Conservation (phyloP, 2,888 invertebrate genomes). For the Agrilus cyanescens region DNA sequence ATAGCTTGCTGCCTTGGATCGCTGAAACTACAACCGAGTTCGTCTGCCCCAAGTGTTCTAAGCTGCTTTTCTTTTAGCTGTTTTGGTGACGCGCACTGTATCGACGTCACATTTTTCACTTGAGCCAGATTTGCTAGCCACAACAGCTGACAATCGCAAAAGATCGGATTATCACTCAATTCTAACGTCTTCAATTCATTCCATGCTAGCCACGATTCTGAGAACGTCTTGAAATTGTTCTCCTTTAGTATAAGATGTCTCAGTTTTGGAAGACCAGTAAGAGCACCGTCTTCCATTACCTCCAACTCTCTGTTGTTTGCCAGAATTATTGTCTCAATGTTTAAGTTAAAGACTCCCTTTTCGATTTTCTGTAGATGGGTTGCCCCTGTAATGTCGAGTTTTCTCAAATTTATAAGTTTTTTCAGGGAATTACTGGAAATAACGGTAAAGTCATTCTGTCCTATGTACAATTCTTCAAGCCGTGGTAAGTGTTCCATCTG, state of each 20-base stretch:
- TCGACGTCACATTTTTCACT: slow-evolving; percentile 51
- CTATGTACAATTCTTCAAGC: slow-evolving; percentile 68
- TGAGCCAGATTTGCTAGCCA: slow-evolving; percentile 67
- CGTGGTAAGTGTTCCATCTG: slow-evolving; percentile 59
- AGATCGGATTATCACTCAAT: slow-evolving; percentile 69
- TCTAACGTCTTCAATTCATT: slow-evolving; percentile 64
- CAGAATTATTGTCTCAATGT: slow-evolving; percentile 63
- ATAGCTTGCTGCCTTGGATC: slow-evolving; percentile 71
- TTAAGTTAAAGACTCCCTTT: slow-evolving; percentile 65
- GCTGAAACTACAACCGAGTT: slow-evolving; percentile 70
- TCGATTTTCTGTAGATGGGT: slow-evolving; percentile 59
- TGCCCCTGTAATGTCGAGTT: slow-evolving; percentile 68
- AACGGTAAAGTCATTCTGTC: slow-evolving; percentile 67
- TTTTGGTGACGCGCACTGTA: slow-evolving; percentile 63
- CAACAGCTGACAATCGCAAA: slow-evolving; percentile 67
- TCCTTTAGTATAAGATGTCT: slow-evolving; percentile 65
- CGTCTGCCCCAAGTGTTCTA: slow-evolving; percentile 57
- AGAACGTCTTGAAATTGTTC: slow-evolving; percentile 61
- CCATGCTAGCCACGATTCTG: slow-evolving; percentile 72
- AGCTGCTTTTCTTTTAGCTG: slow-evolving; percentile 59
- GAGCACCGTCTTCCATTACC: slow-evolving; percentile 61
- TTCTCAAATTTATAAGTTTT: slow-evolving; percentile 64
- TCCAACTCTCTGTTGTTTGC: slow-evolving; percentile 66
- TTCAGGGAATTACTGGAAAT: slow-evolving; percentile 64
- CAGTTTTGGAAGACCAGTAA: slow-evolving; percentile 68